Evolutionary conservation across 2,113 vertebrate genomes (phyloP), one percentile per base, ranked within the genome.

Genomic region (Atractosteus spatula): DNA sequence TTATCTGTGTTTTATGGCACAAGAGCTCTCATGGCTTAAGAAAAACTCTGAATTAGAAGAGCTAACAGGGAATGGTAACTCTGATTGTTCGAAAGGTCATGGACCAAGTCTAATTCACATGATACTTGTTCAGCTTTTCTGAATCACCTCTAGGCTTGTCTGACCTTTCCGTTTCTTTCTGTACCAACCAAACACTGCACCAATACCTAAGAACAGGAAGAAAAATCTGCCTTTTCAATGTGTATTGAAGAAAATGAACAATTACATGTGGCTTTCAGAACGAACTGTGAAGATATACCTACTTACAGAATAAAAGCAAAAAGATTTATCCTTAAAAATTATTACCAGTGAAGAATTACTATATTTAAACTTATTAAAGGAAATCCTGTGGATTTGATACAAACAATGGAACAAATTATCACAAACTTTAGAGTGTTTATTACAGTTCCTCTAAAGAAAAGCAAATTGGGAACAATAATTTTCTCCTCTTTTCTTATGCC

Each of bases 141-240:
- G 8, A 71, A 57, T 71, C 44, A 71, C 56, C 43, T 71, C 8
- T 12, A 71, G 16, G 57, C 41, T 44, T 8, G 3, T 2, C 45
- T 62, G 44, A 63, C 59, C 59, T 71, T 71, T 71, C 43, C 51
- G 10, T n/a, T 63, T 57, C 2, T 7, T 8, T 63, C 47, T 41
- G 12, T n/a, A 62, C 13, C 41, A 45, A 17, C 17, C n/a, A 63
- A 7, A 51, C 29, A 63, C 44, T 17, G 41, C 61, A 11, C 47
- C 41, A 43, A 57, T 57, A 17, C n/a, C 69, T 71, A n/a, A 71
- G 62, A 71, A 62, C 59, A 62, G 62, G 29, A 29, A 29, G 29
- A 29, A 1, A 42, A 43, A 61, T 62, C 69, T 71, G 59, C 29
- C 47, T 71, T 51, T 11, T 16, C 42, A n/a, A 12, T 71, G 59